These are phyloP conservation scores for Fabriciana adippe DNA, from an alignment of 2,888 invertebrate species.

Conservation along the genomic window DNA sequence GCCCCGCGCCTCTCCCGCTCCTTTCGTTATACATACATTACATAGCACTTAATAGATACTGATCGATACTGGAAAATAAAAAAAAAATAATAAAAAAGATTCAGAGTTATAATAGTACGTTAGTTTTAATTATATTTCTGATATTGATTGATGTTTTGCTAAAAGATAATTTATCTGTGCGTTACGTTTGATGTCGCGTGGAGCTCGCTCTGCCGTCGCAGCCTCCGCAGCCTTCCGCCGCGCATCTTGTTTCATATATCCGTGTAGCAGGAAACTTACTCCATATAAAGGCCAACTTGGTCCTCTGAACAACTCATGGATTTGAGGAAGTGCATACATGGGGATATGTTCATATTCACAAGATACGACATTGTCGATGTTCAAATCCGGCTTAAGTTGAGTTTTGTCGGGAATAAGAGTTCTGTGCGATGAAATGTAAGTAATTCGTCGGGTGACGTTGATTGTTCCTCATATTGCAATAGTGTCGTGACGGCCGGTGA, in stretches of 20 bases:
- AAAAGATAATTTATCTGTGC: constrained; percentile 77
- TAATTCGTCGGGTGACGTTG: neutral
- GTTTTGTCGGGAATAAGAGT: neutral
- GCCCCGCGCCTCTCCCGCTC: constrained; percentile 59
- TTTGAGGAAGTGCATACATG: too few species aligned
- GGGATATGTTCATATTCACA: too few species aligned
- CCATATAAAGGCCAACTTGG: too few species aligned
- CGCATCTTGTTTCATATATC: constrained; percentile 8
- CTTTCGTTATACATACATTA: constrained; percentile 55
- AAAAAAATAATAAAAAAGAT: constrained; percentile 50
- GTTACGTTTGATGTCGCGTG: constrained; percentile 68
- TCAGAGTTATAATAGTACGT: constrained; percentile 78
- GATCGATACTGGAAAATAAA: constrained; percentile 63
- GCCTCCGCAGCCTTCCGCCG: constrained; percentile 35
- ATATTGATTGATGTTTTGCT: constrained; percentile 81
- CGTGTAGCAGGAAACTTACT: too few species aligned
- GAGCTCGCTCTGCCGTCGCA: constrained; percentile 50
- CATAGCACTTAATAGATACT: constrained; percentile 66
- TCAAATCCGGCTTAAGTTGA: neutral
- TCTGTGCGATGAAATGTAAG: neutral
- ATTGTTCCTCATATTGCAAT: constrained; percentile 47
- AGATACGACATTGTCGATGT: constrained; percentile 1
- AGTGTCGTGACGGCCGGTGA: constrained; percentile 29
- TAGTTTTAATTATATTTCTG: constrained; percentile 81
- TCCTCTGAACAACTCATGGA: too few species aligned